phyloP scores from a whole-genome alignment of 2,113 vertebrate genomes.

The Hypanus sabinus region DNA sequence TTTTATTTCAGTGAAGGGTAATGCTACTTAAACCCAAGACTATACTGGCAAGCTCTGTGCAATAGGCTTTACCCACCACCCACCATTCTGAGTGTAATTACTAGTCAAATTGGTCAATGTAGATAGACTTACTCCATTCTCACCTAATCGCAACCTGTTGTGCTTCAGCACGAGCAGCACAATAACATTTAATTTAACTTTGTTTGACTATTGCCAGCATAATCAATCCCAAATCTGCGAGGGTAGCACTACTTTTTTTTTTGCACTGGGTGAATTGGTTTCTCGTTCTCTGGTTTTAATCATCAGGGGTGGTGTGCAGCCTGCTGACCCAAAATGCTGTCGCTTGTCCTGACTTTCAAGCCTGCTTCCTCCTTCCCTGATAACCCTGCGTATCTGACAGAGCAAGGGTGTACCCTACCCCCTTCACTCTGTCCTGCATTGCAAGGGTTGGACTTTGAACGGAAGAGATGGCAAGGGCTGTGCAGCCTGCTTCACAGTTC shows the following conservation, averaged over 20 bases:
- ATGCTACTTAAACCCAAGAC: not conserved
- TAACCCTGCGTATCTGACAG: not conserved
- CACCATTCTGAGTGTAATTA: not conserved
- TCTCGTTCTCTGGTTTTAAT: not conserved
- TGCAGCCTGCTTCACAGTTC: not conserved
- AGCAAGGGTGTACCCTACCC: not conserved
- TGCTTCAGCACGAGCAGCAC: not conserved
- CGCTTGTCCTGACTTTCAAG: not conserved
- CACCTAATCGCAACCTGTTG: not conserved
- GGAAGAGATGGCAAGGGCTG: too few relatives aligned
- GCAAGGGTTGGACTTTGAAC: not conserved
- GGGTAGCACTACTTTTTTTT: not conserved
- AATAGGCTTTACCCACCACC: not conserved
- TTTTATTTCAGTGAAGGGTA: slow-evolving; percentile 12
- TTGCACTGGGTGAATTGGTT: not conserved
- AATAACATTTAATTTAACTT: not conserved
- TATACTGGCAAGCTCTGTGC: not conserved
- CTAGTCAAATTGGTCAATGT: not conserved
- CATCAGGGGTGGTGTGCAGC: not conserved
- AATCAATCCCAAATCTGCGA: not conserved
- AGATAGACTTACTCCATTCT: not conserved
- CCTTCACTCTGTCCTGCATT: not conserved
- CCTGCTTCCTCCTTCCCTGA: not conserved
- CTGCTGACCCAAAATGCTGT: not conserved
- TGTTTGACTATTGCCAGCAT: not conserved